Conservation (phyloP, 2,888 invertebrate genomes). For the Crossocerus cetratus region DNA sequence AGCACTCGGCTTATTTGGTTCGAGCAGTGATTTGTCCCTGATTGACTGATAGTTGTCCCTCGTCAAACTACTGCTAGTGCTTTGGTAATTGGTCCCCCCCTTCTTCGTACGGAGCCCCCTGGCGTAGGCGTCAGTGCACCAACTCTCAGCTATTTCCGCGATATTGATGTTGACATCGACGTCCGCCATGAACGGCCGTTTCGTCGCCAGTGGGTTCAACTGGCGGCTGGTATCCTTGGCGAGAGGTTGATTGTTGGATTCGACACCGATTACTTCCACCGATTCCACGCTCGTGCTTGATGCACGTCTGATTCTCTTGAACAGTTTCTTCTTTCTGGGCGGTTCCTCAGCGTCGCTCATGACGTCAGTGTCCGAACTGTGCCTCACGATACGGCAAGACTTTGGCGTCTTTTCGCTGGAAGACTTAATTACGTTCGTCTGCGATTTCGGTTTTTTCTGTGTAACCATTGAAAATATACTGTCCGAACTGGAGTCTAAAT, state of each 20-base stretch:
- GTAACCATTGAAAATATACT: not conserved
- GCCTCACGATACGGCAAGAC: not conserved
- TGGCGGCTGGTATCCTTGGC: not conserved
- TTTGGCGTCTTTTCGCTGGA: not conserved
- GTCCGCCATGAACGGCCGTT: conserved; percentile 11
- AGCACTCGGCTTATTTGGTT: too few species aligned
- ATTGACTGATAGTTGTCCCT: too few species aligned
- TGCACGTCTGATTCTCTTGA: conserved; percentile 6
- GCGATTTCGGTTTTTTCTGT: not conserved
- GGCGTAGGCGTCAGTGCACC: conserved; percentile 1
- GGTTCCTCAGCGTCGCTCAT: fast-evolving
- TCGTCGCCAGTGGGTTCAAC: conserved; percentile 1
- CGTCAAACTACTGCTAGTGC: too few species aligned
- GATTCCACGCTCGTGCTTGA: conserved; percentile 3
- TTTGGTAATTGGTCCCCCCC: not conserved
- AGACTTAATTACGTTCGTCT: not conserved
- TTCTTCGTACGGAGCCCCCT: not conserved
- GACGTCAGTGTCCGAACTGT: not conserved
- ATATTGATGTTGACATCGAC: conserved; percentile 7
- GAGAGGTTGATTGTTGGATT: not conserved
- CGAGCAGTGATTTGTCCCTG: too few species aligned
- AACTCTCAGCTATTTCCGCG: conserved; percentile 10
- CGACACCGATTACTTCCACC: not conserved
- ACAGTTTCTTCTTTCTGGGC: not conserved
- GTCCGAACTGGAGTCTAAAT: too few species aligned